Evolutionary conservation across 2,797 vertebrate species (phyloP), one percentile per base, ranked within the genome.

Genomic region (Sebastes variabilis): DNA sequence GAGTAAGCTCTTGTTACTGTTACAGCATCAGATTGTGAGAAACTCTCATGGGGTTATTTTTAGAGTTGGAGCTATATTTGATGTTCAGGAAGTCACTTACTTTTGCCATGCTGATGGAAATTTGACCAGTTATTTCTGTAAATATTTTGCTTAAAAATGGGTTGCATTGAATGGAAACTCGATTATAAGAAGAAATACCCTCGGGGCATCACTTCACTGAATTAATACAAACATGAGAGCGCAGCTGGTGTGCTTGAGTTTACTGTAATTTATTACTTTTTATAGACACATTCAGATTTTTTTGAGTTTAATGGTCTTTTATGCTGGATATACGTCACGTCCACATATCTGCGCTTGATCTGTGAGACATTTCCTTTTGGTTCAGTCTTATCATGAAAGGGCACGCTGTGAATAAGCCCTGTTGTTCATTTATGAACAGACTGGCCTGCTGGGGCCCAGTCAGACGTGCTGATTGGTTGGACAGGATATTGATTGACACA

Each of bases 401-500:
- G 34, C 70, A 71, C 4, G 59, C 61, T 8, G 61, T 82, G 81
- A 86, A 77, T 62, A 25, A 69, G 59, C 61, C n/a, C 66, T 29
- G 68, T 66, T 69, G 80, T 81, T 85, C 66, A 52, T 83, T 80
- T 81, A 29, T 73, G 75, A 88, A 79, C 76, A 55, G 55, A 0
- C 46, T 2, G 38, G 49, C 85, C 85, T 80, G 87, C 81, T 65
- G 84, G 81, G 85, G 69, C 74, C 72, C 84, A 42, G 79, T 90
- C 85, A 88, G 76, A 86, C 72, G 75, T 79, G 60, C 25, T 71
- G 86, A 91, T 90, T 75, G 75, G 77, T 12, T 3, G 61, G 87
- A 87, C 84, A 64, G 67, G 52, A 14, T 89, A 93, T 93, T 87
- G 93, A 94, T 83, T 89, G 92, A 88, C 92, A 92, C 87, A 83